phyloP scores from a whole-genome alignment of 2,888 invertebrate species.

The Epinotia demarniana region DNA sequence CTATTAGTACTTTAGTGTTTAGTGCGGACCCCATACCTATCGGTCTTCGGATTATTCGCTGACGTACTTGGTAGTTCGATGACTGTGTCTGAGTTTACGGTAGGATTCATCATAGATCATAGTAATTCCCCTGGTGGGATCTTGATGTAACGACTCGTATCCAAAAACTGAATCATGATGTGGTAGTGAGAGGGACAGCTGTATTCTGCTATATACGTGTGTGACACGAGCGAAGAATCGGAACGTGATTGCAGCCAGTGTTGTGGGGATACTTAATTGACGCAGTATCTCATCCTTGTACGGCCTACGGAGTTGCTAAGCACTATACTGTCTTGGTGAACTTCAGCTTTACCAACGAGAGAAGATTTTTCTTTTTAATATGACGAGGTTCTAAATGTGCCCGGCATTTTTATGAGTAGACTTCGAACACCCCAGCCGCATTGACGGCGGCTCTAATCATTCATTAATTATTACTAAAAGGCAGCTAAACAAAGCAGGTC shows the following conservation, averaged over 20 bases:
- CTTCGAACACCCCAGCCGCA: constrained; percentile 2
- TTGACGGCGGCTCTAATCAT: background rate
- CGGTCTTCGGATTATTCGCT: constrained; percentile 15
- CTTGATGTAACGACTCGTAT: background rate
- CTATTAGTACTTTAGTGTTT: constrained; percentile 62
- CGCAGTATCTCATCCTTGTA: background rate
- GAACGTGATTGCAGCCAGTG: background rate
- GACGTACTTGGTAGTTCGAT: constrained; percentile 23
- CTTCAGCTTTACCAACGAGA: background rate
- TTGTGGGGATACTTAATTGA: background rate
- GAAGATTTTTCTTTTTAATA: background rate
- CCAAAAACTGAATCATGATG: background rate
- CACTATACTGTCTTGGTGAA: background rate
- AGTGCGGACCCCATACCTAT: constrained; percentile 13
- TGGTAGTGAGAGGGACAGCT: constrained; percentile 14
- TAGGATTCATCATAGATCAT: background rate
- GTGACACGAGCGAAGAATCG: constrained; percentile 16
- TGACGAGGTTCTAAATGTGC: background rate
- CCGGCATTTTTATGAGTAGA: background rate
- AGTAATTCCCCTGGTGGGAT: background rate
- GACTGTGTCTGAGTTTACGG: constrained; percentile 15
- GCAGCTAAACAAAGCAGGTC: background rate
- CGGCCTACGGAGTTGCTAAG: background rate
- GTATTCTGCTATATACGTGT: background rate
- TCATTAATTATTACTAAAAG: constrained; percentile 16